A percentile compares a stretch with the other conserved stretches of the same genome.
Conservation (phyloP, 2,888 invertebrate genomes). For the Phalera bucephala region DNA sequence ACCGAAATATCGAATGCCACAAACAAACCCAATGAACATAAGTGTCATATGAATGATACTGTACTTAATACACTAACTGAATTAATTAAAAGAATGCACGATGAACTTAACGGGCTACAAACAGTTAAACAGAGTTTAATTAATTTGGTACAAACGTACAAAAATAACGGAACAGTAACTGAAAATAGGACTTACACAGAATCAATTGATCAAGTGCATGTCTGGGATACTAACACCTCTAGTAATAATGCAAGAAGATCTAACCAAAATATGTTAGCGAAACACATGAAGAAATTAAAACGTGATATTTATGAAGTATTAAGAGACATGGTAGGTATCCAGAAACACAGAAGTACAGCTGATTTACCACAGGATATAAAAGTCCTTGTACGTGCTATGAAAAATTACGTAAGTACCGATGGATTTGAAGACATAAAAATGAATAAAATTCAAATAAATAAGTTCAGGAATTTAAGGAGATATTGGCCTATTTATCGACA, state of each 20-base stretch:
- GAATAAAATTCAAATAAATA: conserved; percentile 6
- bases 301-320: conserved; percentile 54
- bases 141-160: conserved; percentile 31
- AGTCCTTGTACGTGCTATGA: conserved; percentile 45
- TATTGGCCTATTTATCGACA: neutral
- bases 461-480: conserved; percentile 8
- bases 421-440: conserved; percentile 9
- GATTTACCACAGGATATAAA: conserved; percentile 44
- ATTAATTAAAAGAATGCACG: conserved; percentile 48
- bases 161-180: neutral
- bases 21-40: neutral
- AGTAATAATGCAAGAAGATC: neutral
- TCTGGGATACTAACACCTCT: too few relatives aligned
- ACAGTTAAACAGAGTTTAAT: conserved; percentile 45
- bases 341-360: conserved; percentile 30
- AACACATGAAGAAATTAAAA: conserved; percentile 51
- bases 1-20: neutral
- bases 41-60: conserved; percentile 24
- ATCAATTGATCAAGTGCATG: too few relatives aligned
- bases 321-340: conserved; percentile 43
- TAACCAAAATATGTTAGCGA: conserved; percentile 27
- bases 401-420: conserved; percentile 35
- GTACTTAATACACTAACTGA: conserved; percentile 44
- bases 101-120: conserved; percentile 47
- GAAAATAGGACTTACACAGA: too few relatives aligned